Evolutionary conservation across 2,888 invertebrate species (phyloP), one percentile per base, ranked within the genome.

Genomic region (Shargacucullia verbasci): DNA sequence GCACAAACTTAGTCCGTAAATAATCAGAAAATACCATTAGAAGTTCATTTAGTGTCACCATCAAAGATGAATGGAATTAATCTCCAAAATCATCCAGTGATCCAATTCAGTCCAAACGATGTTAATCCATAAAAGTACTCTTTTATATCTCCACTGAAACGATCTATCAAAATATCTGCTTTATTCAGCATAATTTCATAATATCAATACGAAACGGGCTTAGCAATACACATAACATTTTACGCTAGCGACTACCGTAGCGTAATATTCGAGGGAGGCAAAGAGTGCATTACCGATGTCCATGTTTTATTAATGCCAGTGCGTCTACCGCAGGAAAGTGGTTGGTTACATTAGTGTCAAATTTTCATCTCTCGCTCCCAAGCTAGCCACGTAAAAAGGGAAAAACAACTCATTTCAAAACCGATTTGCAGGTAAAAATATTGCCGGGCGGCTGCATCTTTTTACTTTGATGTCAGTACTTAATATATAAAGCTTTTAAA

Each of bases 251-350:
- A 74, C 73, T 77, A 70, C 72, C 70, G 49, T 15, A 58, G 50
- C 67, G 59, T 39, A 48, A 61, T 62, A 46, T 63, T 73, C 77
- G 70, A 77, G 79, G 57, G 70, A 80, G 80, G 80, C 81, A 64
- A 79, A 76, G 80, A 84, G 85, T 89, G 88, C 90, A 90, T 90
- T 91, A 90, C 85, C 73, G 87, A 83, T 85, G 86, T 86, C 83
- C 86, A 84, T 79, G 84, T 86, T 76, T 76, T 76, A 76, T 76
- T 73, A 71, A 76, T 76, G 54, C 56, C 47, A 60, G 46, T 59
- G 60, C 83, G 82, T 79, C 76, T 72, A 58, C 73, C 79, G 80
- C 79, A 25, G 44, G 83, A 84, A 86, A 89, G 88, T 89, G 89
- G 86, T 80, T 85, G 87, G 75, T 75, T 79, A 79, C 88, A 90